These are phyloP conservation scores for Hoplostethus mediterraneus DNA, from an alignment of 2,797 vertebrate genomes.

Conservation along the genomic window DNA sequence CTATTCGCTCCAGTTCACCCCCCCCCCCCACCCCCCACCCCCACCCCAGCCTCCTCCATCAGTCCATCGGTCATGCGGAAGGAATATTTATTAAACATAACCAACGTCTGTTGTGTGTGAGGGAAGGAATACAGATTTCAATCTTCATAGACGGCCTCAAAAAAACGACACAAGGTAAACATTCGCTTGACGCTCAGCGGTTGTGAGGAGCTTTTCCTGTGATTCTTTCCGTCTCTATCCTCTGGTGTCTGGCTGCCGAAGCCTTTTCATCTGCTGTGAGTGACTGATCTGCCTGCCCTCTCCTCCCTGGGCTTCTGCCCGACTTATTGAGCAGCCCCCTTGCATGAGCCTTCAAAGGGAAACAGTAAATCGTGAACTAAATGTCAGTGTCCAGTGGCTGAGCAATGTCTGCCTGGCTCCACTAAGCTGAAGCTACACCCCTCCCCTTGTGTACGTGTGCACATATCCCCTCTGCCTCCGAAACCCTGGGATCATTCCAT, in stretches of 20 bases:
- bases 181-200: slow-evolving; percentile 45
- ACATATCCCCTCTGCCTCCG: neutral
- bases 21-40: neutral
- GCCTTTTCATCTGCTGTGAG: slow-evolving; percentile 70
- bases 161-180: slow-evolving; percentile 35
- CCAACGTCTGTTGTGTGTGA: slow-evolving; percentile 36
- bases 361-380: slow-evolving; percentile 64
- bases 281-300: slow-evolving; percentile 68
- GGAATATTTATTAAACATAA: slow-evolving; percentile 61
- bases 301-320: slow-evolving; percentile 55
- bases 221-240: slow-evolving; percentile 54
- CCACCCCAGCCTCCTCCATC: slow-evolving; percentile 7
- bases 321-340: slow-evolving; percentile 59
- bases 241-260: slow-evolving; percentile 48
- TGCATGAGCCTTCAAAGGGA: slow-evolving; percentile 60
- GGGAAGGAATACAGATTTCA: slow-evolving; percentile 37
- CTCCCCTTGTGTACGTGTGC: neutral
- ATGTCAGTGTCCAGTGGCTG: slow-evolving; percentile 54
- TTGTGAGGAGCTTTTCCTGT: slow-evolving; percentile 40
- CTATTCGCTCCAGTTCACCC: slow-evolving; percentile 27
- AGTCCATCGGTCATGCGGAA: slow-evolving; percentile 29
- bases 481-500: neutral
- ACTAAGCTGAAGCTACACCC: slow-evolving; percentile 25
- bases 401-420: slow-evolving; percentile 28
- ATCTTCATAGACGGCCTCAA: slow-evolving; percentile 17